phyloP scores from a whole-genome alignment of 1,140 invertebrate species.

The Tetramorium alpestre region DNA sequence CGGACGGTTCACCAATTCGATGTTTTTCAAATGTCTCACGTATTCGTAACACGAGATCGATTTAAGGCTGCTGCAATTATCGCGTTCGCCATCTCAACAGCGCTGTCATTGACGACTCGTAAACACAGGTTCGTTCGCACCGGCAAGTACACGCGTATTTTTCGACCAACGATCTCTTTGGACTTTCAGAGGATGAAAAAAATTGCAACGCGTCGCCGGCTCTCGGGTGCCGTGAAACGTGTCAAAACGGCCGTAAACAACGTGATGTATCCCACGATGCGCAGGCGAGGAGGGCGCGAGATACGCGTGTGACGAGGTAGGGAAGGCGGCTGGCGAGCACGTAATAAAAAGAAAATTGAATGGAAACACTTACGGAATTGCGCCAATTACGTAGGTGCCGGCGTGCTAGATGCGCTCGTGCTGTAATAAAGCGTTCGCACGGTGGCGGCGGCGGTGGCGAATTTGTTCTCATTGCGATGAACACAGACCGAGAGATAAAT shows the following conservation, averaged over 20 bases:
- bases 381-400: conserved; percentile 55
- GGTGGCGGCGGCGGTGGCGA: neutral
- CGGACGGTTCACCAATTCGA: conserved; percentile 26
- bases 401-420: conserved; percentile 39
- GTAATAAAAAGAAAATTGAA: conserved; percentile 62
- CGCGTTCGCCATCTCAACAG: too few species aligned
- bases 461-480: conserved; percentile 57
- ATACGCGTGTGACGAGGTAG: conserved; percentile 28
- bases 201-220: conserved; percentile 36
- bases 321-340: conserved; percentile 5
- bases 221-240: conserved; percentile 46
- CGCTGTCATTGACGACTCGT: neutral
- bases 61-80: neutral
- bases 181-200: conserved; percentile 22
- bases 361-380: conserved; percentile 62
- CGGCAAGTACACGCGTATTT: neutral
- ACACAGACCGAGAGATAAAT: conserved; percentile 42
- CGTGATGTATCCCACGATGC: conserved; percentile 34
- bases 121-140: too few species aligned
- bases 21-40: conserved; percentile 3
- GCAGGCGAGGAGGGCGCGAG: neutral
- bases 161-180: neutral
- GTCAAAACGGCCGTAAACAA: conserved; percentile 50
- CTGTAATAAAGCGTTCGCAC: conserved; percentile 54
- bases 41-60: neutral